Base-by-base conservation (phyloP, 2,113 vertebrate genomes). In the Uropsilus gracilis region DNA sequence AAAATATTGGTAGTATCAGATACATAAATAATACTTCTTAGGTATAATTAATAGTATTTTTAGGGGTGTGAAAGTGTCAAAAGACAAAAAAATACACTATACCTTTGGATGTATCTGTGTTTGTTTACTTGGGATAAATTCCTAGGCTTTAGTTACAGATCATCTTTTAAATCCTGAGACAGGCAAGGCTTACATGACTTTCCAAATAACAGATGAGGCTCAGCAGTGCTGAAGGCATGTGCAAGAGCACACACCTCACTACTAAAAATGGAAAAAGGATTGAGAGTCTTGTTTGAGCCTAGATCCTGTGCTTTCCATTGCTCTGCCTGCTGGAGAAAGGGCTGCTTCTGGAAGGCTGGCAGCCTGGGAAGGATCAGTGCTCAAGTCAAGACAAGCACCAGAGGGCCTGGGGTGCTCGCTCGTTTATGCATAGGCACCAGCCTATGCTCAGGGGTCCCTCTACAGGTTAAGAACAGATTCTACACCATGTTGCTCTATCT, bases 371-470 rank as follows among this genome's bases (percentile, higher is more conserved):
- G 20, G 14, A 14, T 39, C 3, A 0, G 0, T 18, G 1, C 34
- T 53, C 59, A 12, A 1, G 42, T 76, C 11, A 28, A 28, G 2
- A 11, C 73, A 17, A 44, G 28, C 18, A 37, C 18, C 14, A 6
- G 57, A 68, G 50, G 30, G 30, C 14, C 2, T 7, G 44, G 11
- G 37, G n/a, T n/a, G n/a, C n/a, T n/a, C n/a, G n/a, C n/a, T n/a
- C n/a, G n/a, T n/a, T n/a, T n/a, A n/a, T n/a, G n/a, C n/a, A n/a
- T n/a, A n/a, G n/a, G n/a, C n/a, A 39, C 66, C 44, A 48, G 71
- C 12, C 76, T 30, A 34, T 68, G 69, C 76, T 93, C 34, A 48
- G 89, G 2, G 93, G 93, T 92, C 95, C 95, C 91, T 92, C 96
- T 96, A 78, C 71, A 90, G 96, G 93, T 53, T 20, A 1, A 57